These are phyloP conservation scores for Bradypodion ventrale DNA, from an alignment of 2,797 vertebrate species.

Conservation along the genomic window DNA sequence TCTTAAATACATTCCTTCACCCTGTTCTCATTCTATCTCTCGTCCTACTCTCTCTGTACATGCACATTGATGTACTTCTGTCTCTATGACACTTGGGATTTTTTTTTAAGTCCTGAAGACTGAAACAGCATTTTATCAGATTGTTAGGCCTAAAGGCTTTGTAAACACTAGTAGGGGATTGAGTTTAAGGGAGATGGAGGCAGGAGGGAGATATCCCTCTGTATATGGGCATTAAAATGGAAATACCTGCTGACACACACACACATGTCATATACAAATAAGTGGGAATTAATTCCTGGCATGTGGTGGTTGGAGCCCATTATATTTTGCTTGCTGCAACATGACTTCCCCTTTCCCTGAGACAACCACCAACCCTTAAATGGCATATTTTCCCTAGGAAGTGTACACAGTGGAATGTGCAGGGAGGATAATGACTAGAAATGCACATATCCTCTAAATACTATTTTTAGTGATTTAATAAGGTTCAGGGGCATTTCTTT, in stretches of 20 bases:
- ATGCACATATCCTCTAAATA: slow-evolving; percentile 21
- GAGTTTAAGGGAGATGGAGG: not conserved
- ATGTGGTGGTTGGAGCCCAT: not conserved
- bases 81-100: not conserved
- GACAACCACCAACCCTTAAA: not conserved
- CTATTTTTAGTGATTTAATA: not conserved
- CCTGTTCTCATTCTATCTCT: not conserved
- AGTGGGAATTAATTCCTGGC: not conserved
- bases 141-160: slow-evolving; percentile 36
- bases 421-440: not conserved
- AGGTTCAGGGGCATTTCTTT: slow-evolving; percentile 33
- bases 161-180: slow-evolving; percentile 13
- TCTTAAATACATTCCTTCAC: not conserved
- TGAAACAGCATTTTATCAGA: slow-evolving; percentile 20
- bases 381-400: not conserved
- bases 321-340: slow-evolving; percentile 7
- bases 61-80: not conserved
- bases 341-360: not conserved
- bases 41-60: not conserved
- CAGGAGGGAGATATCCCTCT: not conserved
- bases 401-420: not conserved
- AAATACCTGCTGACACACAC: not conserved
- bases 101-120: not conserved
- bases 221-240: not conserved
- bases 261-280: not conserved